A percentile compares a stretch with the other conserved stretches of the same genome.
phyloP scores from a whole-genome alignment of 2,888 invertebrate species.

The Hypena proboscidalis region DNA sequence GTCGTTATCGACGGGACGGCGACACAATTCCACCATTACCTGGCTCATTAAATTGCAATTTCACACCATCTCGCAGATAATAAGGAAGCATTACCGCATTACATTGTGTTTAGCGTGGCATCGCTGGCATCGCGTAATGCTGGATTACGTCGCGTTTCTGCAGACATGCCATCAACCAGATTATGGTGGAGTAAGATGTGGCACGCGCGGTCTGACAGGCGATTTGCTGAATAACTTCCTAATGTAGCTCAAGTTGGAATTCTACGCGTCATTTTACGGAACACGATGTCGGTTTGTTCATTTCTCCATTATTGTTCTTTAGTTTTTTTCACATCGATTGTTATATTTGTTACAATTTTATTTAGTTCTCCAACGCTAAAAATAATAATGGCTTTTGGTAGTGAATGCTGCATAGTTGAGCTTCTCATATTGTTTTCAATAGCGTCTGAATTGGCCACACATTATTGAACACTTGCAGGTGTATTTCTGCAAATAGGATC shows the following conservation, averaged over 20 bases:
- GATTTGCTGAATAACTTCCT: slow-evolving; percentile 27
- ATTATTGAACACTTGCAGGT: too few relatives aligned
- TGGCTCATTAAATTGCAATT: slow-evolving; percentile 47
- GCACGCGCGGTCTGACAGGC: slow-evolving; percentile 36
- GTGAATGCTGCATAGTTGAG: too few relatives aligned
- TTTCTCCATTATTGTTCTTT: too few relatives aligned
- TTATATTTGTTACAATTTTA: too few relatives aligned
- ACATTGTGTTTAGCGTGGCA: slow-evolving; percentile 51
- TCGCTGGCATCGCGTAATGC: slow-evolving; percentile 53
- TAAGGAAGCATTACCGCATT: slow-evolving; percentile 53
- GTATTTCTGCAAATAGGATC: too few relatives aligned
- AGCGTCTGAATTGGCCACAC: too few relatives aligned
- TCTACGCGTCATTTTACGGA: neutral
- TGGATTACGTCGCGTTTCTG: slow-evolving; percentile 46
- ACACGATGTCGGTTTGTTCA: too few relatives aligned
- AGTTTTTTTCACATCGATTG: too few relatives aligned
- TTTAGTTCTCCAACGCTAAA: too few relatives aligned
- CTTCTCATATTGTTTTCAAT: too few relatives aligned
- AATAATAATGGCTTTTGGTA: too few relatives aligned
- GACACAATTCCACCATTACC: slow-evolving; percentile 22
- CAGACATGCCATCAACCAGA: slow-evolving; percentile 38
- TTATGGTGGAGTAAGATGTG: slow-evolving; percentile 27
- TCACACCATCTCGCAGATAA: slow-evolving; percentile 51
- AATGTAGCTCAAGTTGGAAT: slow-evolving; percentile 10
- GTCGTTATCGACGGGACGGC: slow-evolving; percentile 22